A percentile compares a stretch with the other conserved stretches of the same genome.
phyloP scores from a whole-genome alignment of 2,888 invertebrate species.

The Cerastoderma edule region DNA sequence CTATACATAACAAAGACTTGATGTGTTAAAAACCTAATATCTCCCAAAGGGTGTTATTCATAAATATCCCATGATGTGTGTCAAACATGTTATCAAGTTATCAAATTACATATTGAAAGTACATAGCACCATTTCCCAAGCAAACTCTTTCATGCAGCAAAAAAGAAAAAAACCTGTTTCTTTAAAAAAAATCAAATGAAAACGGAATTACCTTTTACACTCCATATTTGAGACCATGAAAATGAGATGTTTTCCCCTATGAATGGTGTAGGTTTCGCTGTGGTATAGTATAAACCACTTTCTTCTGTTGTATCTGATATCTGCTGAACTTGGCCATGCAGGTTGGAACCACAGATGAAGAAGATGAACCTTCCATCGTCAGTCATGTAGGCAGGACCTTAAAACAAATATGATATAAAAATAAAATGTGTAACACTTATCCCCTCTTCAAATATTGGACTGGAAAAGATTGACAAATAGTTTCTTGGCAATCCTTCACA shows the following conservation, averaged over 20 bases:
- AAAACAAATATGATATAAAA: too few relatives aligned
- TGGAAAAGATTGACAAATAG: too few relatives aligned
- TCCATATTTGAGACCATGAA: conserved; percentile 46
- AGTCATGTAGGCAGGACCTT: too few relatives aligned
- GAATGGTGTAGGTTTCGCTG: neutral
- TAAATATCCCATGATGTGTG: too few relatives aligned
- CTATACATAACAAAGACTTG: too few relatives aligned
- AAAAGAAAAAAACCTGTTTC: neutral
- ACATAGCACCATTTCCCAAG: neutral
- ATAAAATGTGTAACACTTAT: too few relatives aligned
- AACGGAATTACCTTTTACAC: conserved; percentile 8
- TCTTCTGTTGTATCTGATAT: neutral
- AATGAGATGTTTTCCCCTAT: neutral
- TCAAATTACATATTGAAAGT: neutral
- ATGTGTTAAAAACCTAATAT: too few relatives aligned
- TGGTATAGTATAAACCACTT: neutral
- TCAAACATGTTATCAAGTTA: neutral
- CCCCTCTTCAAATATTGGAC: too few relatives aligned
- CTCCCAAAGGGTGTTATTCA: too few relatives aligned
- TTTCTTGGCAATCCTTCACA: too few relatives aligned
- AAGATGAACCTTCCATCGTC: too few relatives aligned
- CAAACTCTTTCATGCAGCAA: neutral
- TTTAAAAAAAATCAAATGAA: neutral
- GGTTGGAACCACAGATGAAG: conserved; percentile 15
- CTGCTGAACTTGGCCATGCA: neutral